phyloP scores from a whole-genome alignment of 2,888 invertebrate species.

The Stenoptilia bipunctidactyla region DNA sequence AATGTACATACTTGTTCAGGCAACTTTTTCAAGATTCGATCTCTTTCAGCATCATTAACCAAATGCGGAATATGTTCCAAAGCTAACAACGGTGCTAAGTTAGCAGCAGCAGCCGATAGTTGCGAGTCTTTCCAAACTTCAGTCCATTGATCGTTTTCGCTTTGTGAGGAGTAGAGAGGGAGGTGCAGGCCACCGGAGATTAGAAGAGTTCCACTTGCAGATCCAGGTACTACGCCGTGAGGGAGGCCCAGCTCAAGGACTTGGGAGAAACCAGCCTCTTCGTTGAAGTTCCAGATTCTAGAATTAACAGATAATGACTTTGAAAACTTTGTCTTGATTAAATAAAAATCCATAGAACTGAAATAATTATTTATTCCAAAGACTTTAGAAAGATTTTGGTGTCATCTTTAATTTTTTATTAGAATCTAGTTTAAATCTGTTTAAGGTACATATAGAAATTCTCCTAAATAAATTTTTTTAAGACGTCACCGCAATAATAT shows the following conservation, averaged over 20 bases:
- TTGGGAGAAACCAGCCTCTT: conserved; percentile 78
- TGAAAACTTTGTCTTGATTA: no score
- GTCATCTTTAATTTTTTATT: no score
- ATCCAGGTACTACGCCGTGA: conserved; percentile 74
- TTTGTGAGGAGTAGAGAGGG: conserved; percentile 52
- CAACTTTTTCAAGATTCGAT: conserved; percentile 58
- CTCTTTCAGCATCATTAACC: conserved; percentile 61
- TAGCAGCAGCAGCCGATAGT: conserved; percentile 67
- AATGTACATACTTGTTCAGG: conserved; percentile 65
- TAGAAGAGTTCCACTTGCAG: conserved; percentile 72
- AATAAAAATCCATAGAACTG: no score
- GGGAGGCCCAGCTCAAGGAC: conserved; percentile 75
- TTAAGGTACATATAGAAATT: no score
- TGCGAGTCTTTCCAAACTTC: conserved; percentile 61
- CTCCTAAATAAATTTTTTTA: no score
- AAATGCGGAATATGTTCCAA: conserved; percentile 66
- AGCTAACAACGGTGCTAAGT: conserved; percentile 69
- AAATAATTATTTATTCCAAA: no score
- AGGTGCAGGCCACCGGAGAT: conserved; percentile 75
- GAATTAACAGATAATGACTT: no score
- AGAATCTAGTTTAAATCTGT: no score
- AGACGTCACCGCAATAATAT: no score
- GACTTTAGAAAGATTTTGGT: no score
- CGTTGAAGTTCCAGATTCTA: conserved; percentile 79
- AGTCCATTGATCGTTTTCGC: conserved; percentile 49